phyloP scores from a whole-genome alignment of 2,888 invertebrate species.

The Cosmia pyralina region DNA sequence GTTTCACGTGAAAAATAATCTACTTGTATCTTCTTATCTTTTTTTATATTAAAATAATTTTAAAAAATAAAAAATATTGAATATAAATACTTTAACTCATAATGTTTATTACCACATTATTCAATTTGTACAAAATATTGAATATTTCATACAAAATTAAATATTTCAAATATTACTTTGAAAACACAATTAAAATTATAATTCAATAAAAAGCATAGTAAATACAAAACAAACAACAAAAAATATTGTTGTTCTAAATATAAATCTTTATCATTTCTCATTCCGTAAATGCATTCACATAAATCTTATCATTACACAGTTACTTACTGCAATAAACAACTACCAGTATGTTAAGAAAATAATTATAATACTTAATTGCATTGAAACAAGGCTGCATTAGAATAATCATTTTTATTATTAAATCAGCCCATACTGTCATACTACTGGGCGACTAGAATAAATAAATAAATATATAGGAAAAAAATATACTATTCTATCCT shows the following conservation, averaged over 20 bases:
- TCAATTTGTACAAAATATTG: background rate
- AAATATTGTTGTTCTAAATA: constrained; percentile 1
- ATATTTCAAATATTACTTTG: background rate
- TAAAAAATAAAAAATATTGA: background rate
- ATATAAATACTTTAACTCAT: background rate
- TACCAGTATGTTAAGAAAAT: background rate
- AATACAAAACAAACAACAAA: background rate
- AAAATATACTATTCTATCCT: background rate
- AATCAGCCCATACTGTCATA: background rate
- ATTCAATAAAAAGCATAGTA: background rate
- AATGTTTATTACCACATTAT: background rate
- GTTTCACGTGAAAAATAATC: background rate
- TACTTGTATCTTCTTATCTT: too few species aligned
- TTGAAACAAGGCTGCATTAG: background rate
- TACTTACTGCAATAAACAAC: constrained; percentile 14
- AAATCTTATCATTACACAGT: constrained; percentile 20
- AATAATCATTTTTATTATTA: background rate
- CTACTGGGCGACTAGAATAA: background rate
- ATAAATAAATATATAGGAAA: too few species aligned
- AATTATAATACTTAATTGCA: constrained; percentile 25
- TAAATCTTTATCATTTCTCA: constrained; percentile 15
- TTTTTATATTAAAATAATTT: background rate
- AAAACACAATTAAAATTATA: background rate
- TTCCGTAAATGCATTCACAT: constrained; percentile 12
- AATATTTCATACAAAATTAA: too few species aligned